Conservation (phyloP, 64 coral and sea anemone genomes). For the Stichodactyla helianthus region DNA sequence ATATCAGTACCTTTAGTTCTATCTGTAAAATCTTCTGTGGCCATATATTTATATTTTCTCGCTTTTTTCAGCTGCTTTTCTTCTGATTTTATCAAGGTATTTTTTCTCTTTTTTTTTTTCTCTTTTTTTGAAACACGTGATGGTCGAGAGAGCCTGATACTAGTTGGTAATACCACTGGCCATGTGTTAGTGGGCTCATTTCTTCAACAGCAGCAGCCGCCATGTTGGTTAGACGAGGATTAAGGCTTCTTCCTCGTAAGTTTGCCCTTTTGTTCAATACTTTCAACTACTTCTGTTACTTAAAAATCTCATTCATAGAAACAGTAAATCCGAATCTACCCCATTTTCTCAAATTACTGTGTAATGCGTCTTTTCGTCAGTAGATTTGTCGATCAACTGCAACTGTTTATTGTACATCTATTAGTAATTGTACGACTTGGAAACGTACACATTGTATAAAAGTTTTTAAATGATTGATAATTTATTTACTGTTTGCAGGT, state of each 20-base stretch:
- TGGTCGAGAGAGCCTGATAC: not conserved
- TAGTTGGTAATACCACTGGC: not conserved
- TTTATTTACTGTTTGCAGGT: constrained; percentile 11
- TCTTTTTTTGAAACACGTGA: not conserved
- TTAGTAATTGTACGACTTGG: too few species aligned
- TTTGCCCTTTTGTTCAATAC: not conserved
- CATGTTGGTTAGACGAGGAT: constrained; percentile 28
- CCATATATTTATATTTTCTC: not conserved
- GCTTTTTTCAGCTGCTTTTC: not conserved
- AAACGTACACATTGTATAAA: too few species aligned
- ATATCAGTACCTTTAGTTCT: not conserved
- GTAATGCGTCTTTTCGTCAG: too few species aligned
- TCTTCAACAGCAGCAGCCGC: not conserved
- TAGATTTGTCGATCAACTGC: too few species aligned
- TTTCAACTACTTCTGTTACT: not conserved
- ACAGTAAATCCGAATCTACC: not conserved
- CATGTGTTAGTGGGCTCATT: not conserved
- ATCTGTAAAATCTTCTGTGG: not conserved
- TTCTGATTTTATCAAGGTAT: not conserved
- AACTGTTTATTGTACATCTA: too few species aligned
- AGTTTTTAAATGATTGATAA: not conserved
- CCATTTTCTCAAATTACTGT: not conserved
- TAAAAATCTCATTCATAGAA: not conserved
- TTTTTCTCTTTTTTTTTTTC: not conserved
- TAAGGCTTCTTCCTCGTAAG: constrained; percentile 26